These are phyloP conservation scores for Epinephelus coioides DNA, from an alignment of 2,797 vertebrate genomes.

Conservation along the genomic window DNA sequence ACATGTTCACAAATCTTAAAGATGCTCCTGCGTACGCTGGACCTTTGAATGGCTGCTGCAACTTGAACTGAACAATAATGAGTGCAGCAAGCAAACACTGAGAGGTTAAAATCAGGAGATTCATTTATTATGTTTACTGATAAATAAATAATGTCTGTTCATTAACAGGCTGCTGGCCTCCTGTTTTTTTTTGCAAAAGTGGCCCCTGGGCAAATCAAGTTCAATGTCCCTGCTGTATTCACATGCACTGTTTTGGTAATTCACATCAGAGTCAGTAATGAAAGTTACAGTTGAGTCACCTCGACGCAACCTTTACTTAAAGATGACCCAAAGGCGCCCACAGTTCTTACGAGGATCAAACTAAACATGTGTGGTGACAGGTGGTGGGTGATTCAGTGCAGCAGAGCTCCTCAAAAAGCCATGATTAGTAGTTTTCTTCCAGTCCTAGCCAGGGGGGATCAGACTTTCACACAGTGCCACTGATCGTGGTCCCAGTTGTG, in stretches of 20 bases:
- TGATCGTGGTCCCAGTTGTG: conserved; percentile 29
- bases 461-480: conserved; percentile 24
- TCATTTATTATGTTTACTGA: too few species aligned
- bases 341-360: neutral
- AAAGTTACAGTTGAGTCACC: neutral
- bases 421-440: conserved; percentile 29
- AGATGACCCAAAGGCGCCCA: neutral
- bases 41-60: too few species aligned
- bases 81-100: too few species aligned
- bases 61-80: too few species aligned
- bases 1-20: too few species aligned
- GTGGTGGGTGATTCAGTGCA: neutral
- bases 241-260: neutral
- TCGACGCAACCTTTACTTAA: neutral
- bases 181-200: too few species aligned
- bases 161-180: too few species aligned
- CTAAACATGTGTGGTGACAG: neutral
- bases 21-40: too few species aligned
- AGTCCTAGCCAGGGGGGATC: neutral
- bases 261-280: neutral
- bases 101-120: too few species aligned
- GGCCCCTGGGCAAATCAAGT: too few species aligned
- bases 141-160: too few species aligned
- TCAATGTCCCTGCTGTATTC: neutral
- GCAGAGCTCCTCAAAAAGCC: conserved; percentile 30